A percentile compares a stretch with the other conserved stretches of the same genome.
These are phyloP conservation scores for Lutjanus campechanus DNA, from an alignment of 2,797 vertebrate species.

Conservation along the genomic window DNA sequence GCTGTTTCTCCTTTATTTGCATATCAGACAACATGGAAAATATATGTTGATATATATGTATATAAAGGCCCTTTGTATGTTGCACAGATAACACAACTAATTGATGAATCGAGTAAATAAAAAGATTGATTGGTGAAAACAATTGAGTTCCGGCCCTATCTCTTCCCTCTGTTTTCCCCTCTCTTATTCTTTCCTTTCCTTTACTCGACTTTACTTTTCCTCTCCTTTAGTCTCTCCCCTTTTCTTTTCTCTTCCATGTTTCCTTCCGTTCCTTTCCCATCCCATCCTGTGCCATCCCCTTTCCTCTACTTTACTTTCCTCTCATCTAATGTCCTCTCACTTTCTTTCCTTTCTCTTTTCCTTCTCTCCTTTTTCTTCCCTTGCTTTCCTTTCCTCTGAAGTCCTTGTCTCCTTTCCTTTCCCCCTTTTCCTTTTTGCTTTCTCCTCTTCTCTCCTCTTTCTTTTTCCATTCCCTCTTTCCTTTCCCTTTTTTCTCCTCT, in stretches of 20 bases:
- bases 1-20: not conserved
- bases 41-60: not conserved
- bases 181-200: no score
- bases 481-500: not conserved
- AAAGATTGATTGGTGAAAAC: no score
- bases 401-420: not conserved
- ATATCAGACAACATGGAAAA: not conserved
- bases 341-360: not conserved
- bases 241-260: not conserved
- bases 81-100: no score
- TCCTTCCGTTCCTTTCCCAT: not conserved
- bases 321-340: not conserved
- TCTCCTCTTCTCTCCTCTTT: not conserved
- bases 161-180: no score
- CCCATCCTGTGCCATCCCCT: no score
- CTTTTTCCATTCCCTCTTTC: not conserved
- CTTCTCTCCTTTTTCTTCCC: not conserved
- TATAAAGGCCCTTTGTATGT: no score
- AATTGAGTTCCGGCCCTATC: no score
- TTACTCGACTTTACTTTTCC: no score
- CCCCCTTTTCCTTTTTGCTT: not conserved
- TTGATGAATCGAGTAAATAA: no score
- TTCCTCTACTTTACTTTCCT: not conserved
- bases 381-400: not conserved
- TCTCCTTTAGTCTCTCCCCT: not conserved